Conservation (phyloP, 2,888 invertebrate genomes). For the Elgonia sp. region DNA sequence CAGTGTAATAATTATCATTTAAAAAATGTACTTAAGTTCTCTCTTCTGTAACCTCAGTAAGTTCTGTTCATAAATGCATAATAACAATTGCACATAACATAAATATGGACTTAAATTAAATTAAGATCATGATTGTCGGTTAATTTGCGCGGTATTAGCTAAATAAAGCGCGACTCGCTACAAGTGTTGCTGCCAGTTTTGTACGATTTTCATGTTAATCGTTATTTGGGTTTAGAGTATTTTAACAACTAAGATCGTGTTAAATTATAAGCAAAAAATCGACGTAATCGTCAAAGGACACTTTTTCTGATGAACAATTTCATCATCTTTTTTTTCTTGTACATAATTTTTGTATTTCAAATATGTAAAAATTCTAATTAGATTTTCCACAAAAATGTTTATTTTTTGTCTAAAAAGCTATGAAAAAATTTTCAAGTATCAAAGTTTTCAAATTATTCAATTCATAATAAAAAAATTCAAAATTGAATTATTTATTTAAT, state of each 20-base stretch:
- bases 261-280: slow-evolving; percentile 63
- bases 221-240: slow-evolving; percentile 57
- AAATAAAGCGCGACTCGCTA: slow-evolving; percentile 46
- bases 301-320: slow-evolving; percentile 54
- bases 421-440: no score
- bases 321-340: not conserved
- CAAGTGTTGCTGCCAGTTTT: slow-evolving; percentile 55
- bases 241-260: slow-evolving; percentile 51
- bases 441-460: no score
- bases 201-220: slow-evolving; percentile 49
- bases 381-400: no score
- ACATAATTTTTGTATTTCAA: not conserved
- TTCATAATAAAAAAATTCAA: no score
- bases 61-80: slow-evolving; percentile 61
- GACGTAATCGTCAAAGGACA: slow-evolving; percentile 53
- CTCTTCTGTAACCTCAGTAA: slow-evolving; percentile 12
- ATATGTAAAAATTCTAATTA: not conserved
- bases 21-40: slow-evolving; percentile 46
- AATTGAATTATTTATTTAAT: no score
- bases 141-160: slow-evolving; percentile 34
- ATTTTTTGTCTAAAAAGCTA: no score
- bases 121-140: slow-evolving; percentile 55
- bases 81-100: slow-evolving; percentile 61
- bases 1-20: slow-evolving; percentile 45
- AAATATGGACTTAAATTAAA: slow-evolving; percentile 53